Evolutionary conservation across 2,888 invertebrate genomes (phyloP).

Genomic region (Thumatha senex): DNA sequence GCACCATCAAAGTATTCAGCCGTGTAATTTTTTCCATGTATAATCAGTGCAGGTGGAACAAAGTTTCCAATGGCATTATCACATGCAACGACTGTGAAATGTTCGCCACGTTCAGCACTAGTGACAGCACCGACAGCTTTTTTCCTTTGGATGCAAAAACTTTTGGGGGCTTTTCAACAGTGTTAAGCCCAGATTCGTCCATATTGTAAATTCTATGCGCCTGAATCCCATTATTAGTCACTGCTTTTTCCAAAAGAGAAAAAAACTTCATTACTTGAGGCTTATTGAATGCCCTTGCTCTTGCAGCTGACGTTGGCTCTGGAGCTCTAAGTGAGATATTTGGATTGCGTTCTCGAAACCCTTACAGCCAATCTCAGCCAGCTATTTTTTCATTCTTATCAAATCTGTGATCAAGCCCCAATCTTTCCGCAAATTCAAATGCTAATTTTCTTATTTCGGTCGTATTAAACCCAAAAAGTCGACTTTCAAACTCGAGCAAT

Average conservation of each 20-base stretch:
- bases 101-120: too few relatives aligned
- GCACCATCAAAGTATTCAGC: constrained; percentile 35
- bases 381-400: constrained; percentile 16
- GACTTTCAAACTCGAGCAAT: too few relatives aligned
- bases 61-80: constrained; percentile 1
- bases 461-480: constrained; percentile 15
- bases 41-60: constrained; percentile 11
- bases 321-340: constrained; percentile 15
- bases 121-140: too few relatives aligned
- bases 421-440: constrained; percentile 12
- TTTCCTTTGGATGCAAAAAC: constrained; percentile 4
- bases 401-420: too few relatives aligned
- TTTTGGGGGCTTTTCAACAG: constrained; percentile 9
- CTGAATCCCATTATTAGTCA: constrained; percentile 1
- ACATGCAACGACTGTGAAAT: too few relatives aligned
- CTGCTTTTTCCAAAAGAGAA: too few relatives aligned
- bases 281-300: too few relatives aligned
- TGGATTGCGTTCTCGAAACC: constrained; percentile 11
- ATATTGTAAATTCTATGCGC: too few relatives aligned
- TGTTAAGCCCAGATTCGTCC: too few relatives aligned
- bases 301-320: constrained; percentile 18
- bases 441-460: constrained; percentile 12
- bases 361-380: constrained; percentile 16
- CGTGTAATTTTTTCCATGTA: constrained; percentile 36
- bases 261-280: too few relatives aligned